Evolutionary conservation across 1,140 invertebrate genomes (phyloP), one percentile per base, ranked within the genome.

Genomic region (Musca domestica): DNA sequence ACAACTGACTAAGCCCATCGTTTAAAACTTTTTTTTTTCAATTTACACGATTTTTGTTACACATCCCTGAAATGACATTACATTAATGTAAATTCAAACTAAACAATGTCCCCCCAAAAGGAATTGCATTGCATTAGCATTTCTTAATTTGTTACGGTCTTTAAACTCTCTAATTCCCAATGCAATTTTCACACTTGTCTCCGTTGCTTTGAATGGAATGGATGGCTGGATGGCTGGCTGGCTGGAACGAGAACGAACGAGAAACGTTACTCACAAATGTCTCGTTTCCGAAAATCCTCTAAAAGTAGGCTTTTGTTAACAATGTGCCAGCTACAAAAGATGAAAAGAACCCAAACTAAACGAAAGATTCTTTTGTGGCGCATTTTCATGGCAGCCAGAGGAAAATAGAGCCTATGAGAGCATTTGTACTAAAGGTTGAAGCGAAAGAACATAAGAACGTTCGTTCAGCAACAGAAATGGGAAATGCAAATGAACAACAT

Each of bases 171-270:
- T 52, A 68, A 68, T 68, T 68, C 67, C 67, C 67, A 68, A 65
- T 64, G 67, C 61, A 68, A 68, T 68, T 68, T 68, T 68, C 61
- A 68, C 67, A 68, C 67, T 68, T 68, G 41, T 56, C 25, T 68
- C 48, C 25, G 10, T 52, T 9, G 22, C 10, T 19, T 41, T 46
- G 15, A 27, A 5, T 46, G 46, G 15, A 27, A 66, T 4, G 47
- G 10, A 27, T 7, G n/a, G n/a, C n/a, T n/a, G n/a, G n/a, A n/a
- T n/a, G n/a, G n/a, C n/a, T n/a, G n/a, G n/a, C n/a, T n/a, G n/a
- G n/a, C n/a, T n/a, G 19, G 15, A 49, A 14, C 9, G 27, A 30
- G 12, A 41, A 41, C 6, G 12, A 41, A 41, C 6, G 12, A 41
- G 12, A 41, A 41, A 41, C 34, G 12, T n/a, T n/a, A 41, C 34